Evolutionary conservation across 2,797 vertebrate genomes (phyloP).

Genomic region (Bucorvus abyssinicus): DNA sequence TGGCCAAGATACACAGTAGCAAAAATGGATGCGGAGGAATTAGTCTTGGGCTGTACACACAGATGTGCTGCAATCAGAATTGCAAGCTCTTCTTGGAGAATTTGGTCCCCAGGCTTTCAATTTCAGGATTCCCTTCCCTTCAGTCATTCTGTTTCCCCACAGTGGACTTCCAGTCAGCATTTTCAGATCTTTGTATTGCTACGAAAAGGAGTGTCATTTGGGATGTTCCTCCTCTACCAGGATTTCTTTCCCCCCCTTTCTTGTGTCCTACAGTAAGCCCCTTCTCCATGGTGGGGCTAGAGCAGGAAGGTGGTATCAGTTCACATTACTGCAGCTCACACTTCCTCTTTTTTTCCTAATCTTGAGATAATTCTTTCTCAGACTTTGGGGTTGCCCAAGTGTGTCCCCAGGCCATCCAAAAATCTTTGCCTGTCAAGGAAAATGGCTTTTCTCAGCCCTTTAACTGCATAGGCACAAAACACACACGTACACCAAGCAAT

Average conservation of each 20-base stretch:
- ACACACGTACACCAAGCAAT: neutral
- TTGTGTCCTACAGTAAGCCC: neutral
- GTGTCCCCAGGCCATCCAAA: neutral
- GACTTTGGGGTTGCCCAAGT: neutral
- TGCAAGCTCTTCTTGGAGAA: neutral
- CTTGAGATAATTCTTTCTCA: neutral
- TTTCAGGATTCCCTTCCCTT: neutral
- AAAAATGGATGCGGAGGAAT: neutral
- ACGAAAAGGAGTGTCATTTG: neutral
- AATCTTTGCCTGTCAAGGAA: neutral
- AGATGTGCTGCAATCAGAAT: accelerated
- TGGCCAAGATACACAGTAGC: neutral
- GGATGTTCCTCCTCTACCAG: neutral
- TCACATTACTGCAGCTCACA: neutral
- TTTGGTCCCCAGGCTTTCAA: neutral
- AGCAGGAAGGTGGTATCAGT: neutral
- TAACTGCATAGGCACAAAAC: neutral
- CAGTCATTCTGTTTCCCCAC: neutral
- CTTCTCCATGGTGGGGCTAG: neutral
- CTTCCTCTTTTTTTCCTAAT: neutral
- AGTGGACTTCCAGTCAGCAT: neutral
- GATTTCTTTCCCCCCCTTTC: neutral
- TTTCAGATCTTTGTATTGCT: neutral
- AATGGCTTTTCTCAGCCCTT: neutral
- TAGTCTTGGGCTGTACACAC: neutral